These are phyloP conservation scores for Chloebia gouldiae DNA, from an alignment of 2,113 vertebrate species.

Conservation along the genomic window DNA sequence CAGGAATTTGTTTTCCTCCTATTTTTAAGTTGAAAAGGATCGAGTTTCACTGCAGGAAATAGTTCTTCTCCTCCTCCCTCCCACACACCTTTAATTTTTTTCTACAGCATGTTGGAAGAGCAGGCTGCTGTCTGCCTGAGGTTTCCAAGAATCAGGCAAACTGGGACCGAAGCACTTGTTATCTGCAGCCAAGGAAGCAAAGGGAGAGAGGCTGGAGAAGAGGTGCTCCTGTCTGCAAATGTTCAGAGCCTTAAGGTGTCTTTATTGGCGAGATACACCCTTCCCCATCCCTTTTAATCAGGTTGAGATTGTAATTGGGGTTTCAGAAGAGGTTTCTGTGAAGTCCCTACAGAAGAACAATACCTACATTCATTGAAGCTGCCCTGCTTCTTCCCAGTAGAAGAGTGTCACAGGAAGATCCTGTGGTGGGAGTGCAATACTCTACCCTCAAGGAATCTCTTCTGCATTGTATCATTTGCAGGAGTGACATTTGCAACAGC, in stretches of 20 bases:
- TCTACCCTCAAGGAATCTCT: neutral
- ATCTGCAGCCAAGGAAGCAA: neutral
- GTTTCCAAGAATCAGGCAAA: constrained; percentile 32
- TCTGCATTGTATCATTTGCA: neutral
- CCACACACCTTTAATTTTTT: constrained; percentile 25
- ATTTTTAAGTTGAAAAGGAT: constrained; percentile 75
- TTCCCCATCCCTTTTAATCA: neutral
- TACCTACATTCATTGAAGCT: neutral
- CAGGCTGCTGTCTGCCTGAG: constrained; percentile 48
- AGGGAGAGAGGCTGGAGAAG: neutral
- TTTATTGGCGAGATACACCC: neutral
- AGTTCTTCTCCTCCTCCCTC: constrained; percentile 64
- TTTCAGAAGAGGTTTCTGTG: neutral
- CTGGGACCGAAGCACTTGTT: neutral
- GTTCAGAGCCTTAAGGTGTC: neutral
- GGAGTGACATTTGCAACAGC: neutral
- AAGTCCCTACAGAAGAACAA: neutral
- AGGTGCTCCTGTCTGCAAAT: neutral
- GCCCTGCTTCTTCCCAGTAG: neutral
- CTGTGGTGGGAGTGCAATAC: neutral
- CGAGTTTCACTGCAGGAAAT: constrained; percentile 80
- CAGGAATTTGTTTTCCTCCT: constrained; percentile 68
- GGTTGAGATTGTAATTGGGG: neutral
- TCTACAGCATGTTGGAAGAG: constrained; percentile 38
- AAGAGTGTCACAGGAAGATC: neutral